phyloP scores from a whole-genome alignment of 2,113 vertebrate genomes.

The Herpetotheres cachinnans region DNA sequence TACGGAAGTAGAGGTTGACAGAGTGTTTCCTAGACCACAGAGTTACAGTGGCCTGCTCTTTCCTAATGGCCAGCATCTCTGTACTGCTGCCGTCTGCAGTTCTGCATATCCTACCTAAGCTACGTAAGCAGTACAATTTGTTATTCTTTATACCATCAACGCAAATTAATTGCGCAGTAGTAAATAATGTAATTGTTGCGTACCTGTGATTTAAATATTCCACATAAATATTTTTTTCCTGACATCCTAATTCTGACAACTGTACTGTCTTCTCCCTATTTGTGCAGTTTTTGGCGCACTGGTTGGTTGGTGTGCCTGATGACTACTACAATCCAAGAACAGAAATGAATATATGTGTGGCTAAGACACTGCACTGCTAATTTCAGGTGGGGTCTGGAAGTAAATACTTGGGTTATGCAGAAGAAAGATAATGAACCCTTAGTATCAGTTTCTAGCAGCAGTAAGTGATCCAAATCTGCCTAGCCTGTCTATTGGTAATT shows the following conservation, averaged over 20 bases:
- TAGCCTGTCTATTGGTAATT: background rate
- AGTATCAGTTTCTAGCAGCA: background rate
- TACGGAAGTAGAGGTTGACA: background rate
- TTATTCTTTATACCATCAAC: background rate
- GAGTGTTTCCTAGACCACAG: background rate
- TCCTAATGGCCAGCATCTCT: background rate
- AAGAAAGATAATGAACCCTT: background rate
- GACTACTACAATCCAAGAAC: background rate
- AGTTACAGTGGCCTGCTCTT: background rate
- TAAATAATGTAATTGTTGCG: background rate
- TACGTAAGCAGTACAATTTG: background rate
- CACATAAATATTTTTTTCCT: background rate
- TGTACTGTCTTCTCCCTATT: background rate
- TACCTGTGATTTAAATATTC: background rate
- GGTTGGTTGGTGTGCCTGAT: background rate
- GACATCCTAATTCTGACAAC: background rate
- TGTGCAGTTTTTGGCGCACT: background rate
- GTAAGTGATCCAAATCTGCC: background rate
- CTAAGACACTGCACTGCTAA: background rate
- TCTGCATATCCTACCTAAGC: background rate
- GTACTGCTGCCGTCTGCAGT: background rate
- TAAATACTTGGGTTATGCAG: background rate
- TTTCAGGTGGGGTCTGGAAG: background rate
- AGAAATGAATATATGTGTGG: background rate
- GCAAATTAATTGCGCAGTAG: background rate